phyloP scores from a whole-genome alignment of 2,113 vertebrate species.

The Gadus macrocephalus region DNA sequence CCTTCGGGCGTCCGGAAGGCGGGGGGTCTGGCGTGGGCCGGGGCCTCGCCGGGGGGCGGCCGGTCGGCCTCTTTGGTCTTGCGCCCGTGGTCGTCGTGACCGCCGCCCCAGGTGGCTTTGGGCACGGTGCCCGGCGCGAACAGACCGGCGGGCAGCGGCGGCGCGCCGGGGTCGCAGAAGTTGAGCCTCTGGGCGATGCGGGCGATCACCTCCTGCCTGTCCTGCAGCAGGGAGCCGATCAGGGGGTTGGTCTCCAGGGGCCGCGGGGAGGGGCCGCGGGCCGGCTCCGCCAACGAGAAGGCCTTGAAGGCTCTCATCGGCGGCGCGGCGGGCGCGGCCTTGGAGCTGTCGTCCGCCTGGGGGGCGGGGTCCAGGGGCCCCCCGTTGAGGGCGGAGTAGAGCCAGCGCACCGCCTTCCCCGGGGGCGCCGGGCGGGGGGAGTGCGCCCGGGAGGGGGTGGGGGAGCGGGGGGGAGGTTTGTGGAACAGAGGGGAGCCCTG shows the following conservation, averaged over 20 bases:
- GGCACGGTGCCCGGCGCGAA: conserved; percentile 69
- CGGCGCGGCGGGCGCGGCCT: conserved; percentile 67
- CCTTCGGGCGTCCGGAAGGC: conserved; percentile 73
- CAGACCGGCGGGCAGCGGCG: conserved; percentile 76
- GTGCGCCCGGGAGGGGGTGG: conserved; percentile 65
- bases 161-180: conserved; percentile 88
- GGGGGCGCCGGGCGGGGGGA: conserved; percentile 59
- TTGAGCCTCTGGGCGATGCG: conserved; percentile 95
- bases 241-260: conserved; percentile 83
- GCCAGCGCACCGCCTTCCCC: conserved; percentile 78
- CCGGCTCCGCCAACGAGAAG: conserved; percentile 76
- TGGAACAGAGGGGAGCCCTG: conserved; percentile 72
- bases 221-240: conserved; percentile 93
- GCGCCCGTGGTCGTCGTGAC: conserved; percentile 70
- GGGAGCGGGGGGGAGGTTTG: conserved; percentile 69
- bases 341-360: conserved; percentile 69
- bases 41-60: conserved; percentile 56
- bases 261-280: conserved; percentile 68
- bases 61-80: conserved; percentile 80
- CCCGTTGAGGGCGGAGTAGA: conserved; percentile 70
- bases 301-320: conserved; percentile 81
- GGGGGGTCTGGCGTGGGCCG: conserved; percentile 64
- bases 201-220: conserved; percentile 94
- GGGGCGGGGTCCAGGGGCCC: conserved; percentile 64
- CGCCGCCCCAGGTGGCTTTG: conserved; percentile 74